Conservation (phyloP, 1,140 invertebrate species). For the Ceratoteleas bidentatus region DNA sequence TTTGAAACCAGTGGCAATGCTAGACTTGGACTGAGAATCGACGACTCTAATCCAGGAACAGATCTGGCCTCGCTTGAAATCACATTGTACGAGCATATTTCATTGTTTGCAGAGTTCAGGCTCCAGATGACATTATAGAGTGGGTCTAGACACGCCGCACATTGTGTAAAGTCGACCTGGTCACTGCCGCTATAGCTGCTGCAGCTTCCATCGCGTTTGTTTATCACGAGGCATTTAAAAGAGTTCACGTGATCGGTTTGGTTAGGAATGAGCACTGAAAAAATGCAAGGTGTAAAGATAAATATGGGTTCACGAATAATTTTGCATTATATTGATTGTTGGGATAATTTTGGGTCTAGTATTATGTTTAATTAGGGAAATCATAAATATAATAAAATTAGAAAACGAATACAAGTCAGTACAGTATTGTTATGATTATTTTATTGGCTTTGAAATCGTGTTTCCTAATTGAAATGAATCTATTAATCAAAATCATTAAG, state of each 20-base stretch:
- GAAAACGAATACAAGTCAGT: too few species aligned
- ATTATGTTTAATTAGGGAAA: too few species aligned
- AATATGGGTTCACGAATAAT: too few species aligned
- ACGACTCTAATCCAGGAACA: slow-evolving; percentile 77
- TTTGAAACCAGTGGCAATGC: slow-evolving; percentile 88
- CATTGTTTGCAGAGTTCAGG: slow-evolving; percentile 86
- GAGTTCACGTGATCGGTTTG: slow-evolving; percentile 84
- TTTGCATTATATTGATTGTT: too few species aligned
- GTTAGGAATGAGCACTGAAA: slow-evolving; percentile 86
- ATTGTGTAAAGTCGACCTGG: slow-evolving; percentile 89
- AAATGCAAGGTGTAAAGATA: too few species aligned
- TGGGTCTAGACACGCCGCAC: slow-evolving; percentile 92
- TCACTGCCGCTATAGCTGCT: slow-evolving; percentile 89
- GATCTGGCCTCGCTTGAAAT: slow-evolving; percentile 85
- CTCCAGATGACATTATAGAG: slow-evolving; percentile 92
- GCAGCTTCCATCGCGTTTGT: slow-evolving; percentile 88
- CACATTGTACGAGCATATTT: slow-evolving; percentile 91
- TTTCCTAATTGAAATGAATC: too few species aligned
- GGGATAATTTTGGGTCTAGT: too few species aligned
- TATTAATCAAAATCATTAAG: too few species aligned
- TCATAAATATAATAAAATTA: slow-evolving; percentile 67
- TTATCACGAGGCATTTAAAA: slow-evolving; percentile 92
- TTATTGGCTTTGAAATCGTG: too few species aligned
- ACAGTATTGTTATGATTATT: too few species aligned
- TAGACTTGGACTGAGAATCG: slow-evolving; percentile 89